These are phyloP conservation scores for Eutrigla gurnardus DNA, from an alignment of 2,797 vertebrate species.

Conservation along the genomic window DNA sequence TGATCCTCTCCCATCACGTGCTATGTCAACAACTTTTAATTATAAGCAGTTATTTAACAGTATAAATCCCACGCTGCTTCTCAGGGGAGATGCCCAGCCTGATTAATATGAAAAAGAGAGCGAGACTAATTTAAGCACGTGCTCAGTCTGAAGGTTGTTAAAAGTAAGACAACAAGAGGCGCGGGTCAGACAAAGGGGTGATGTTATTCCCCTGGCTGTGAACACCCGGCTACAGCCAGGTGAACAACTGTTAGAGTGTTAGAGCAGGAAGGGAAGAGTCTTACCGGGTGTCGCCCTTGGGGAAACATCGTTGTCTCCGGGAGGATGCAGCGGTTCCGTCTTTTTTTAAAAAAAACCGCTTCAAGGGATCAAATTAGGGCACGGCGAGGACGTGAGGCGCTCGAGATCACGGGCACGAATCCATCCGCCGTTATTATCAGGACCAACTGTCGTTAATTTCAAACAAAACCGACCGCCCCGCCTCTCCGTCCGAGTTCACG, in stretches of 20 bases:
- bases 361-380: constrained; percentile 46
- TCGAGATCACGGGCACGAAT: constrained; percentile 68
- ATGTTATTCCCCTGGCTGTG: constrained; percentile 10
- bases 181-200: constrained; percentile 50
- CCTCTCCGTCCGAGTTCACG: constrained; percentile 46
- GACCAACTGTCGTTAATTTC: constrained; percentile 50
- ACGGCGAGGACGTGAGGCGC: constrained; percentile 17
- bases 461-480: constrained; percentile 36
- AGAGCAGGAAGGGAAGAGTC: constrained; percentile 55
- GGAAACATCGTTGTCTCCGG: constrained; percentile 90
- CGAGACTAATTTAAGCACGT: constrained; percentile 24
- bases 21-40: constrained; percentile 63
- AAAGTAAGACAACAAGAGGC: constrained; percentile 25
- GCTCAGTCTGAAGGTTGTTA: constrained; percentile 16
- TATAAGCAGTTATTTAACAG: constrained; percentile 39
- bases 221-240: constrained; percentile 22
- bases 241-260: constrained; percentile 24
- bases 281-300: constrained; percentile 96
- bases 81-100: constrained; percentile 21
- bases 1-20: constrained; percentile 43
- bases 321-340: constrained; percentile 68
- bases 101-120: constrained; percentile 43
- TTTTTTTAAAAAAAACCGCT: constrained; percentile 34
- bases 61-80: constrained; percentile 26
- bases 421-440: constrained; percentile 68